phyloP scores from a whole-genome alignment of 2,888 invertebrate species.

The Euplagia quadripunctaria region DNA sequence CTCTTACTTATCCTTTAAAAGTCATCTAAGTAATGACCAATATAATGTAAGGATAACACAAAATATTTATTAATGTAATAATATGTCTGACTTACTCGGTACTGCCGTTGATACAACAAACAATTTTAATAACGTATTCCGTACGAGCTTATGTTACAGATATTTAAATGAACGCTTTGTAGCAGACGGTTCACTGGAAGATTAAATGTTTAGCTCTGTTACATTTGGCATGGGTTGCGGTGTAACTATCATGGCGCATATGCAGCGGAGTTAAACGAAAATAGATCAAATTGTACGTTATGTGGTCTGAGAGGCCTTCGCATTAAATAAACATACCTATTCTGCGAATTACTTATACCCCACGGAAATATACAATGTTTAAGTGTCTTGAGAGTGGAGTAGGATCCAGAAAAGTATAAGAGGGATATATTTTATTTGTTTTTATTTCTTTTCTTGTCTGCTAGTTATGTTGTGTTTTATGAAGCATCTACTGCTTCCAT shows the following conservation, averaged over 20 bases:
- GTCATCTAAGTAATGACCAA: background rate
- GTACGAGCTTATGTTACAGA: slow-evolving; percentile 15
- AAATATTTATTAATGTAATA: background rate
- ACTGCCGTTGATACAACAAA: slow-evolving; percentile 13
- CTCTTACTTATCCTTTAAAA: too few species aligned
- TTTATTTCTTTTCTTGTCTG: too few species aligned
- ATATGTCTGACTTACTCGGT: background rate
- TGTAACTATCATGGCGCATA: background rate
- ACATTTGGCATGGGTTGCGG: slow-evolving; percentile 9
- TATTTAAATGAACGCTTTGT: slow-evolving; percentile 26
- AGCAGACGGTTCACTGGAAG: slow-evolving; percentile 14
- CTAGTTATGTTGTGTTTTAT: too few species aligned
- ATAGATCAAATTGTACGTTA: background rate
- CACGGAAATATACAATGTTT: too few species aligned
- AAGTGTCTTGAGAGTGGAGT: too few species aligned
- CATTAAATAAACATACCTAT: background rate
- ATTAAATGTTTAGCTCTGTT: slow-evolving; percentile 17
- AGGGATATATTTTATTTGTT: too few species aligned
- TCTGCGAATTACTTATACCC: background rate
- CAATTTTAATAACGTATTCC: slow-evolving; percentile 32
- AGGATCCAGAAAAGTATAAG: too few species aligned
- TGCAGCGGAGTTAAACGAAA: background rate
- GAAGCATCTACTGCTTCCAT: too few species aligned
- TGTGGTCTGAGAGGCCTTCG: background rate
- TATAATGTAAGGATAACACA: background rate